Conservation (phyloP, 2,888 invertebrate genomes). For the Troglohyphantes excavatus region DNA sequence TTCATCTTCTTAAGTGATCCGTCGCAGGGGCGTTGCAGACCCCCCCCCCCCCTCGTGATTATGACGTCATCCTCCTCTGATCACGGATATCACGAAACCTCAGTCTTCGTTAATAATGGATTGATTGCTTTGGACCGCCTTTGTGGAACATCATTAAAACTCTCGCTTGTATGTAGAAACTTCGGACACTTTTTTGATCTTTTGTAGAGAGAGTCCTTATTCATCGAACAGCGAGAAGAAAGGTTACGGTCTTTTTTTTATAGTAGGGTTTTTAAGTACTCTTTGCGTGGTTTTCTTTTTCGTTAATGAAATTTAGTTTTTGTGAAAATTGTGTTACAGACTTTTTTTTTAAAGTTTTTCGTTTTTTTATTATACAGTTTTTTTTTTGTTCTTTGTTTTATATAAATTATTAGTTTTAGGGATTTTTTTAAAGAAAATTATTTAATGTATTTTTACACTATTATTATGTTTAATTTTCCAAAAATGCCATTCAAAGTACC, state of each 20-base stretch:
- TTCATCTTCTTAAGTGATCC: slow-evolving; percentile 72
- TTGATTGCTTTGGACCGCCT: slow-evolving; percentile 47
- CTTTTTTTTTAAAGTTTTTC: background rate
- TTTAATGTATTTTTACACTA: no score
- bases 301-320: background rate
- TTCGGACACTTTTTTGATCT: slow-evolving; percentile 32
- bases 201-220: background rate
- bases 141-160: slow-evolving; percentile 55
- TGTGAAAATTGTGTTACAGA: background rate
- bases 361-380: background rate
- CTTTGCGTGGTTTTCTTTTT: background rate
- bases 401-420: no score
- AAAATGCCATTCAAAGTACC: no score
- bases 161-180: slow-evolving; percentile 10
- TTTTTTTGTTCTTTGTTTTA: background rate
- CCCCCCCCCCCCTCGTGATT: slow-evolving; percentile 28
- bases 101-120: slow-evolving; percentile 62
- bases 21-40: background rate
- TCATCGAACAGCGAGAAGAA: background rate
- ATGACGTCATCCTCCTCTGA: slow-evolving; percentile 58
- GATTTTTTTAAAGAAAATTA: no score
- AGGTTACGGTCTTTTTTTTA: background rate
- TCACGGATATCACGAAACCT: slow-evolving; percentile 63
- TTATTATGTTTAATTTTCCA: no score
- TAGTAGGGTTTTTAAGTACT: background rate